Base-by-base conservation (phyloP, 2,113 vertebrate genomes). In the Saccopteryx bilineata region DNA sequence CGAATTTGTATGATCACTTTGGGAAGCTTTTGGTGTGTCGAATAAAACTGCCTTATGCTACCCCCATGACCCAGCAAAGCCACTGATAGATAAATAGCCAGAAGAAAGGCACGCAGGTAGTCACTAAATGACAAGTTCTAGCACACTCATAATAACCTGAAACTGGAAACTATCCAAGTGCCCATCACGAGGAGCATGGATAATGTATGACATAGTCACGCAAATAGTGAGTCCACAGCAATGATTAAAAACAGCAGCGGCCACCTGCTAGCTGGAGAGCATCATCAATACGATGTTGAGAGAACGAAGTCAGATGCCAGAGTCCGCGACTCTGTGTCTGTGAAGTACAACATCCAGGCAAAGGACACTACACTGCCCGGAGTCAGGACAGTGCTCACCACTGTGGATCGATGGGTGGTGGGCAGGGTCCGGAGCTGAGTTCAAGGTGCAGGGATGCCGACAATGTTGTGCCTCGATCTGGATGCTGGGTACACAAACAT, bases 341-440 rank as follows among this genome's bases (percentile, higher is more conserved):
- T 21, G 46, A 74, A 50, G 39, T 5, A 52, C 48, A n/a, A 21
- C 33, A 24, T 9, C 33, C 26, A 15, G 26, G 48, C 61, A 63
- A 60, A 13, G 4, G 54, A 26, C 79, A 8, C 14, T 13, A 5
- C 11, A 39, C 68, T 68, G 33, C 26, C 21, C 3, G 33, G 23
- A 48, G 15, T 31, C 58, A 68, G 56, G 31, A 14, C 1, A 5
- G 69, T 10, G 63, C 39, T 13, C 2, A 18, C 63, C 46, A 1
- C 2, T 26, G 66, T 6, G 39, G 31, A 19, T 1, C 7, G 5
- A 15, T 0, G 2, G 13, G 3, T 4, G 31, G 28, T 1, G 17
- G 17, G 48, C 63, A 52, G 39, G 48, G 33, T 33, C 50, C 33
- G 15, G 4, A 14, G 13, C 39, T 50, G 58, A 66, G n/a, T 33